Percentiles rank a stretch among this genome's conserved stretches.
phyloP scores from a whole-genome alignment of 2,113 vertebrate species.

The Oxygymnocypris stewartii region DNA sequence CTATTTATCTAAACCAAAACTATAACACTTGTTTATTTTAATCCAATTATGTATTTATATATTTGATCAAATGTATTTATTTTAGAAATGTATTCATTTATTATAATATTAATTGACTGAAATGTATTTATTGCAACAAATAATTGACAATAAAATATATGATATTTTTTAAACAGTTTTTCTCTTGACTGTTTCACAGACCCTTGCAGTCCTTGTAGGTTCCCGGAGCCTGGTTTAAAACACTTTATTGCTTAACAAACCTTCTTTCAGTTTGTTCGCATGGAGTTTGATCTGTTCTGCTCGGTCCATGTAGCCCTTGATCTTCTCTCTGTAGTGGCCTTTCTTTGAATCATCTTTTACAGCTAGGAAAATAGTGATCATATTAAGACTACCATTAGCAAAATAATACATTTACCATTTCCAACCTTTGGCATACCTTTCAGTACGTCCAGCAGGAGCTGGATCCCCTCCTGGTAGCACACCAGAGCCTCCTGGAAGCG shows the following conservation, averaged over 20 bases:
- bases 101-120: background rate
- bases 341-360: slow-evolving; percentile 87
- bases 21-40: background rate
- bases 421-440: slow-evolving; percentile 77
- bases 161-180: background rate
- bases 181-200: background rate
- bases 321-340: slow-evolving; percentile 82
- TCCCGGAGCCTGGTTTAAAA: background rate
- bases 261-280: slow-evolving; percentile 89
- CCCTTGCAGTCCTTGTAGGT: background rate
- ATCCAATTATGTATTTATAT: no score
- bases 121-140: no score
- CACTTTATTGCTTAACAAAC: slow-evolving; percentile 54
- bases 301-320: slow-evolving; percentile 89
- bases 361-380: slow-evolving; percentile 64
- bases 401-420: background rate
- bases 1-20: background rate
- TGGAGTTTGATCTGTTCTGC: slow-evolving; percentile 91
- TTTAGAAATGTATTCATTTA: no score
- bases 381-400: background rate
- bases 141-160: no score
- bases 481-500: slow-evolving; percentile 86
- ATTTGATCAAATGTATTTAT: no score
- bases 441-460: slow-evolving; percentile 83
- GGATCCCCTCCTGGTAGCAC: slow-evolving; percentile 96